phyloP scores from a whole-genome alignment of 2,113 vertebrate species.

The Hippocampus comes region DNA sequence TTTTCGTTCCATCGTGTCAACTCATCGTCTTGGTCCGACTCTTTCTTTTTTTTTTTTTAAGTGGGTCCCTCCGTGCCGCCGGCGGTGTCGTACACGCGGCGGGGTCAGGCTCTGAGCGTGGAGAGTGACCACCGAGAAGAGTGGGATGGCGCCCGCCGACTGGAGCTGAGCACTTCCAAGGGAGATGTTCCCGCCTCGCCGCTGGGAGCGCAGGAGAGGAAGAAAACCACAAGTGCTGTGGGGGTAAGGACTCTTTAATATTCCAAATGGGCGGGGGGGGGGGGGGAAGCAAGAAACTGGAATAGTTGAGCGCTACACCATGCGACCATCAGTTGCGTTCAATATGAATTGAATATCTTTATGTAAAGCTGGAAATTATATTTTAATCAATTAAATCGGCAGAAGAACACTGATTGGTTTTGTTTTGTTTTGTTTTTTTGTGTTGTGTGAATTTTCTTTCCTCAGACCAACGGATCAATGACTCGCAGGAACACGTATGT shows the following conservation, averaged over 20 bases:
- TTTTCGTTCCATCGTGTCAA: background rate
- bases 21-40: background rate
- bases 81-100: constrained; percentile 89
- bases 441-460: background rate
- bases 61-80: constrained; percentile 91
- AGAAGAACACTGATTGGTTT: too few relatives aligned
- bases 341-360: too few relatives aligned
- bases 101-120: constrained; percentile 88
- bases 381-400: too few relatives aligned
- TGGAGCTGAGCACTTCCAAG: constrained; percentile 84
- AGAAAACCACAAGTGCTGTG: constrained; percentile 82
- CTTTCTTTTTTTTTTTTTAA: constrained; percentile 39
- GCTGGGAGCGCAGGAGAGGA: constrained; percentile 87
- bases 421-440: background rate
- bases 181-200: constrained; percentile 89
- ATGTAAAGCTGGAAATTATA: too few relatives aligned
- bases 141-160: constrained; percentile 85
- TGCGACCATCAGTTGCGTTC: too few relatives aligned
- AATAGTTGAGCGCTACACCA: too few relatives aligned
- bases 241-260: constrained; percentile 72
- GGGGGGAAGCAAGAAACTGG: too few relatives aligned
- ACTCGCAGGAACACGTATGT: constrained; percentile 95
- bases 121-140: constrained; percentile 95
- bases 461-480: constrained; percentile 88
- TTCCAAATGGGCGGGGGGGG: too few relatives aligned